phyloP scores from a whole-genome alignment of 2,113 vertebrate species.

The Dipodomys spectabilis region DNA sequence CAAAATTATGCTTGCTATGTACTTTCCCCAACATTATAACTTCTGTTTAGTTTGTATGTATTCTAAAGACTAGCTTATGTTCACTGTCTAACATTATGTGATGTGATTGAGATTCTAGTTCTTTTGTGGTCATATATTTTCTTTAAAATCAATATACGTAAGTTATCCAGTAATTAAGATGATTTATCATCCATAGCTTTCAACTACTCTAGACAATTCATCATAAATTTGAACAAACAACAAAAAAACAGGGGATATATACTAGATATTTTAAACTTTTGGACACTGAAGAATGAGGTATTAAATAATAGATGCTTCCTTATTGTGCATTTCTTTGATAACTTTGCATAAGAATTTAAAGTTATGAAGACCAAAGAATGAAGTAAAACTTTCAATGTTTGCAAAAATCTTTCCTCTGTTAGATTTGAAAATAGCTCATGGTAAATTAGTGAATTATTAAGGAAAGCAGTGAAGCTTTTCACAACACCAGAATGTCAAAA shows the following conservation, averaged over 20 bases:
- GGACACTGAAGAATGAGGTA: neutral
- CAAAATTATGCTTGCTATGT: conserved; percentile 25
- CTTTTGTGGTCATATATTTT: conserved; percentile 53
- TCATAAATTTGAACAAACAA: conserved; percentile 55
- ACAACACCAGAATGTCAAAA: neutral
- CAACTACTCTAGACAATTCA: conserved; percentile 7
- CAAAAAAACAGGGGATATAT: conserved; percentile 25
- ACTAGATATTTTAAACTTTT: conserved; percentile 49
- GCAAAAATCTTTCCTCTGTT: neutral
- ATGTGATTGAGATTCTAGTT: conserved; percentile 49
- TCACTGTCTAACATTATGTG: conserved; percentile 33
- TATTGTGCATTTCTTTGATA: neutral
- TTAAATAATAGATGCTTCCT: conserved; percentile 1
- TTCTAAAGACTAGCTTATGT: conserved; percentile 46
- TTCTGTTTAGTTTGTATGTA: conserved; percentile 48
- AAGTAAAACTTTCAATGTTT: neutral
- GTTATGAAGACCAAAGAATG: neutral
- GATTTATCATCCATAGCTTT: conserved; percentile 55
- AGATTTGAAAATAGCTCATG: neutral
- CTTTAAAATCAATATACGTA: conserved; percentile 25
- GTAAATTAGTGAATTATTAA: conserved; percentile 4
- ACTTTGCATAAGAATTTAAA: neutral
- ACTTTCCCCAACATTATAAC: conserved; percentile 19
- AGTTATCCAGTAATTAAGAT: conserved; percentile 46
- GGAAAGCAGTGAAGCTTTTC: neutral